phyloP scores from a whole-genome alignment of 2,888 invertebrate species.

The Ichneumoninae sp. region DNA sequence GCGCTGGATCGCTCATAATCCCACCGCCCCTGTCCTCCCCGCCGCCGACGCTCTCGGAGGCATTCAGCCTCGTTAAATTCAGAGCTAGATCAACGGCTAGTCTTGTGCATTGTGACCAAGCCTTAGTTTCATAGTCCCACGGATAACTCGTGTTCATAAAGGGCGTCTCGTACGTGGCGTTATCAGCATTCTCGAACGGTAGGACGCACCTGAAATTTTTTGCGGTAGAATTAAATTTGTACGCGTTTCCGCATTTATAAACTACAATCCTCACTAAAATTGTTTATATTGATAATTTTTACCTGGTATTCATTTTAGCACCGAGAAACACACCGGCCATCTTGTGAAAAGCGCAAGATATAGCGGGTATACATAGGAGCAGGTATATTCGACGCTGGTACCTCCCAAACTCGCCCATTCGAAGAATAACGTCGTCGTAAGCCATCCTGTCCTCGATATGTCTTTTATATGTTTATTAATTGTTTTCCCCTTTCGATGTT shows the following conservation, averaged over 20 bases:
- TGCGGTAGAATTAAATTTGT: conserved; percentile 5
- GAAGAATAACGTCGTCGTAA: conserved; percentile 89
- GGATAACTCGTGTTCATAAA: conserved; percentile 86
- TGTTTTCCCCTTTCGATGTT: not conserved
- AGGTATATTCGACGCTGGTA: conserved; percentile 90
- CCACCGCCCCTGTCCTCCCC: conserved; percentile 65
- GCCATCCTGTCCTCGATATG: conserved; percentile 85
- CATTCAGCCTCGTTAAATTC: conserved; percentile 78
- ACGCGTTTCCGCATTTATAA: conserved; percentile 14
- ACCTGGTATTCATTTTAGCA: conserved; percentile 88
- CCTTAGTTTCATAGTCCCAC: conserved; percentile 84
- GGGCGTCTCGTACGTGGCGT: conserved; percentile 85
- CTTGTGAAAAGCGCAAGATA: conserved; percentile 91
- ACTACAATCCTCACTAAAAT: conserved; percentile 43
- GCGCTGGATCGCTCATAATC: conserved; percentile 53
- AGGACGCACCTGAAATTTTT: conserved; percentile 86
- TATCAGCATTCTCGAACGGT: conserved; percentile 85
- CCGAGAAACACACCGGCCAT: conserved; percentile 90
- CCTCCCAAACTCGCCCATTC: conserved; percentile 89
- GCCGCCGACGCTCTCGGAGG: conserved; percentile 74
- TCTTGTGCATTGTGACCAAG: conserved; percentile 85
- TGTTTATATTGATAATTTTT: conserved; percentile 56
- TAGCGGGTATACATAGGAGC: conserved; percentile 89
- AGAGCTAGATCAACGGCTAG: conserved; percentile 69
- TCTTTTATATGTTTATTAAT: conserved; percentile 12